Conservation (phyloP, 1,140 invertebrate genomes). For the Cephus cinctus region DNA sequence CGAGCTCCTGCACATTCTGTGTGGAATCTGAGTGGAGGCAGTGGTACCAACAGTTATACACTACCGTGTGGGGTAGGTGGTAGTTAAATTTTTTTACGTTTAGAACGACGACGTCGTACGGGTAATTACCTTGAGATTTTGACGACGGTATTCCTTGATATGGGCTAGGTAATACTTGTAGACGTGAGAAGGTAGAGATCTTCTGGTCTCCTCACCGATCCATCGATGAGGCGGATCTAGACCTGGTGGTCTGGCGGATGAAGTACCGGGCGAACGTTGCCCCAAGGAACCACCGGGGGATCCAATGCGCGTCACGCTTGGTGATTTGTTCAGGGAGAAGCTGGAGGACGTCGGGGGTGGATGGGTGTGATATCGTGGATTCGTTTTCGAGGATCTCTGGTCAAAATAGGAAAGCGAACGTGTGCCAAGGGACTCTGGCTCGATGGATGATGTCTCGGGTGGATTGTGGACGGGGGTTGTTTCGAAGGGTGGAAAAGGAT, state of each 20-base stretch:
- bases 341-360: constrained; percentile 33
- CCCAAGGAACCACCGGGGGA: constrained; percentile 42
- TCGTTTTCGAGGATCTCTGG: constrained; percentile 28
- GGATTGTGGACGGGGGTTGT: constrained; percentile 9
- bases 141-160: constrained; percentile 56
- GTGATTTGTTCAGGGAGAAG: constrained; percentile 34
- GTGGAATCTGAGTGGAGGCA: no score
- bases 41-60: no score
- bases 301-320: constrained; percentile 38
- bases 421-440: constrained; percentile 20
- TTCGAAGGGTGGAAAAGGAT: constrained; percentile 7
- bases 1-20: no score
- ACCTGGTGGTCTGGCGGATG: constrained; percentile 36
- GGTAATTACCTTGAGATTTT: constrained; percentile 61
- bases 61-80: no score
- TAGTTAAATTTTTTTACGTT: no score
- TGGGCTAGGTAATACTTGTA: constrained; percentile 68
- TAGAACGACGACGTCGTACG: no score
- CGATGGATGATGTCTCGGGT: constrained; percentile 14
- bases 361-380: constrained; percentile 44
- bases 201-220: constrained; percentile 69
- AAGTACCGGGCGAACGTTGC: constrained; percentile 24
- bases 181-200: constrained; percentile 64
- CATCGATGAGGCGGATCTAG: constrained; percentile 54
- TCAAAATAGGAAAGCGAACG: constrained; percentile 17